Evolutionary conservation across 2,888 invertebrate genomes (phyloP), one percentile per base, ranked within the genome.

Genomic region (Euplagia quadripunctaria): DNA sequence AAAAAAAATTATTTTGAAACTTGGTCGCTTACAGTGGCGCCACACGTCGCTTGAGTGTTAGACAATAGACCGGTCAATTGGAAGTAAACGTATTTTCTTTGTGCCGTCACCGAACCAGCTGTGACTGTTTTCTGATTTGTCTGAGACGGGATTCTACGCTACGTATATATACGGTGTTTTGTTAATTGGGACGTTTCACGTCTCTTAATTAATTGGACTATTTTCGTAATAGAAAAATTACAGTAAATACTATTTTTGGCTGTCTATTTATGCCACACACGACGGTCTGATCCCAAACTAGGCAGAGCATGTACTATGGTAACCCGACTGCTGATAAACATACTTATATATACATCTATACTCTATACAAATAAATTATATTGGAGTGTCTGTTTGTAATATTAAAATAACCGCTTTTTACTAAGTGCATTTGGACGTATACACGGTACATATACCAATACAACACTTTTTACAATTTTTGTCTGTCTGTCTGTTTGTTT

Each of bases 11-110:
- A 17, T 31, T 16, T 31, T 16, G 5, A 16, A 9, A 16, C 12
- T 9, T 31, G 12, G 0, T 51, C 67, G 67, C 67, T n/a, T 14
- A 31, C 70, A 74, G 42, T 72, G 55, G 67, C 43, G 70, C 75
- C 68, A 5, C 14, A 42, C 72, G 51, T 67, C 41, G 20, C 0
- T 64, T 55, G 58, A 73, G 69, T 52, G 70, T 72, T 75, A 80
- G 79, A 81, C 82, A 86, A 82, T 79, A 70, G 79, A 80, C n/a
- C 77, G 63, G 73, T 67, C 76, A 77, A 84, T 79, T 82, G 79
- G 75, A 75, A 76, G 78, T 74, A 58, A 72, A 52, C 71, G 78
- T 82, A 79, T 84, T 82, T 84, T 84, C 76, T 78, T 20, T 77
- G 58, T 71, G 20, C 70, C 52, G 71, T 68, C 73, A 73, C 76